phyloP scores from a whole-genome alignment of 2,113 vertebrate genomes.

The Elaphurus davidianus region DNA sequence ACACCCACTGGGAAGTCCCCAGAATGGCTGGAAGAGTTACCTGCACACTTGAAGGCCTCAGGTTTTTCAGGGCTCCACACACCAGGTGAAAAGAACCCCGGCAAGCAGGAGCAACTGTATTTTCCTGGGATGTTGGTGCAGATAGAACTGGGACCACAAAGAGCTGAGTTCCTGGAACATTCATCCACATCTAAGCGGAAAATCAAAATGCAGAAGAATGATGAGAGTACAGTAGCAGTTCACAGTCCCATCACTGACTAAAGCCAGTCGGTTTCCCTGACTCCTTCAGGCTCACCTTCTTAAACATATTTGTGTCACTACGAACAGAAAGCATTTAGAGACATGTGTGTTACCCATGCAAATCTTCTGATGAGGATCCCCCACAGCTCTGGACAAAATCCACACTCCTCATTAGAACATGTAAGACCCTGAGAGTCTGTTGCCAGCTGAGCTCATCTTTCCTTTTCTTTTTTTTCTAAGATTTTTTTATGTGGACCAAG shows the following conservation, averaged over 20 bases:
- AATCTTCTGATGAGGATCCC: background rate
- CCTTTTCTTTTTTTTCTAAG: background rate
- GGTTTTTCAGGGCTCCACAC: background rate
- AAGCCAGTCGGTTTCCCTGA: background rate
- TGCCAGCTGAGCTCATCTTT: too few species aligned
- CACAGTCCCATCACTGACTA: background rate
- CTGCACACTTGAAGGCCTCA: background rate
- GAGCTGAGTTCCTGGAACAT: background rate
- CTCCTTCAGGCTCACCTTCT: background rate
- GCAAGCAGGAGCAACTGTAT: slow-evolving; percentile 30
- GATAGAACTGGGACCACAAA: background rate
- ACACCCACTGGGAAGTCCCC: background rate
- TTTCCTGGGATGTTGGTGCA: slow-evolving; percentile 18
- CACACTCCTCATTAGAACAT: background rate
- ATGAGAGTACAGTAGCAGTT: background rate
- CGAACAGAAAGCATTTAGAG: background rate
- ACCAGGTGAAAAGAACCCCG: background rate
- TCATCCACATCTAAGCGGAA: slow-evolving; percentile 52
- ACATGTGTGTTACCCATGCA: background rate
- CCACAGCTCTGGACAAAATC: background rate
- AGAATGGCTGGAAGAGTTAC: background rate
- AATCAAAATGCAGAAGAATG: background rate
- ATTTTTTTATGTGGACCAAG: background rate
- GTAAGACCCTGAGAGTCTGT: background rate
- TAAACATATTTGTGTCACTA: background rate